phyloP scores from a whole-genome alignment of 2,888 invertebrate genomes.

The Ommatoiulus sabulosus region DNA sequence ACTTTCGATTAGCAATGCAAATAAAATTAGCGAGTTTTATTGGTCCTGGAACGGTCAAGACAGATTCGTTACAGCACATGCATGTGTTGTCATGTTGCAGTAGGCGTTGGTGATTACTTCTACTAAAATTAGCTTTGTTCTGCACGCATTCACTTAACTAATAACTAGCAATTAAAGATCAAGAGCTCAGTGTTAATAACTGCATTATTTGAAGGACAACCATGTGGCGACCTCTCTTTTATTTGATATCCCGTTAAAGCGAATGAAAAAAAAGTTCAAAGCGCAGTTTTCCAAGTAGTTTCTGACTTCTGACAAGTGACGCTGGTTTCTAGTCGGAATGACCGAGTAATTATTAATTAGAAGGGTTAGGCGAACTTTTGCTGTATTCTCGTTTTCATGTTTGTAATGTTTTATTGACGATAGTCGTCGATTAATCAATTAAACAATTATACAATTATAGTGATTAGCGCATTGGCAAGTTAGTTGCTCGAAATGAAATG shows the following conservation, averaged over 20 bases:
- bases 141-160: conserved; percentile 15
- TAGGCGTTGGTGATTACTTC: background rate
- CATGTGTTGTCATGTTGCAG: background rate
- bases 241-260: conserved; percentile 1
- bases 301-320: background rate
- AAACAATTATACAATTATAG: background rate
- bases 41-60: too few relatives aligned
- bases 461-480: background rate
- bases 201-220: conserved; percentile 11
- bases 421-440: background rate
- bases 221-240: background rate
- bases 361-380: background rate
- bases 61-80: too few relatives aligned
- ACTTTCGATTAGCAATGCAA: too few relatives aligned
- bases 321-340: background rate
- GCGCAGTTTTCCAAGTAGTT: background rate
- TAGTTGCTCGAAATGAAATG: too few relatives aligned
- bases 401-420: background rate
- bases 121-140: conserved; percentile 22
- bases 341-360: background rate
- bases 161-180: background rate
- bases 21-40: too few relatives aligned
- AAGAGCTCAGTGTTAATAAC: background rate
- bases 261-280: background rate
- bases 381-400: background rate